phyloP scores from a whole-genome alignment of 37 sponge, comb jelly and placozoan genomes.

The Crambe crambe region DNA sequence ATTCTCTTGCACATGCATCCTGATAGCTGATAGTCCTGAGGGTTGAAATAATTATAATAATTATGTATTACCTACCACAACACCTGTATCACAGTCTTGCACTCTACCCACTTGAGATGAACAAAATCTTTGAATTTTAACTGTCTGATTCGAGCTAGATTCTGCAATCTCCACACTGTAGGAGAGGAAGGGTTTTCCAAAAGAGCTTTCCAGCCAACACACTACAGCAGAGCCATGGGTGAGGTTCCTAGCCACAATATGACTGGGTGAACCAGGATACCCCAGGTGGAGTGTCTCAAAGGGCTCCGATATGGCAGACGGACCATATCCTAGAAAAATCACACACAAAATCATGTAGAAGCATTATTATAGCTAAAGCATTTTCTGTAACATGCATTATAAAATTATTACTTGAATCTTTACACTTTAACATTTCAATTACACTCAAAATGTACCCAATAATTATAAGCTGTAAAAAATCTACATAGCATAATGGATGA shows the following conservation, averaged over 20 bases:
- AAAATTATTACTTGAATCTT: no score
- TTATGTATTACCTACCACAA: not conserved
- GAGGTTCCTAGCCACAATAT: not conserved
- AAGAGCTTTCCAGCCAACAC: slow-evolving; percentile 5
- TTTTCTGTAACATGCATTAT: no score
- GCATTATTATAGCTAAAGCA: no score
- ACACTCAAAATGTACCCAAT: no score
- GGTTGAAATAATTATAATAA: no score
- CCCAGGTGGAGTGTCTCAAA: slow-evolving; percentile 10
- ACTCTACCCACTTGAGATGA: not conserved
- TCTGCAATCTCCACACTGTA: not conserved
- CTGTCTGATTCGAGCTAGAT: no score
- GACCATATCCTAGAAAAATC: slow-evolving; percentile 16
- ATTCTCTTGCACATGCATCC: no score
- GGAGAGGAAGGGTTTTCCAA: slow-evolving; percentile 2
- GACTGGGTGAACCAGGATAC: slow-evolving; percentile 22
- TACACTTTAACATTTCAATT: no score
- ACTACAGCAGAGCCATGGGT: not conserved
- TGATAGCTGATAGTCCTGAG: not conserved
- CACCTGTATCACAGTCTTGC: not conserved
- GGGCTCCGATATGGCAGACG: not conserved
- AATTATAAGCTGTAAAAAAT: no score
- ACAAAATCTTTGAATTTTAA: no score
- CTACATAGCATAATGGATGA: no score
- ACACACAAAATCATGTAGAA: not conserved